Evolutionary conservation across 2,797 vertebrate genomes (phyloP), one percentile per base, ranked within the genome.

Genomic region (Labroides dimidiatus): DNA sequence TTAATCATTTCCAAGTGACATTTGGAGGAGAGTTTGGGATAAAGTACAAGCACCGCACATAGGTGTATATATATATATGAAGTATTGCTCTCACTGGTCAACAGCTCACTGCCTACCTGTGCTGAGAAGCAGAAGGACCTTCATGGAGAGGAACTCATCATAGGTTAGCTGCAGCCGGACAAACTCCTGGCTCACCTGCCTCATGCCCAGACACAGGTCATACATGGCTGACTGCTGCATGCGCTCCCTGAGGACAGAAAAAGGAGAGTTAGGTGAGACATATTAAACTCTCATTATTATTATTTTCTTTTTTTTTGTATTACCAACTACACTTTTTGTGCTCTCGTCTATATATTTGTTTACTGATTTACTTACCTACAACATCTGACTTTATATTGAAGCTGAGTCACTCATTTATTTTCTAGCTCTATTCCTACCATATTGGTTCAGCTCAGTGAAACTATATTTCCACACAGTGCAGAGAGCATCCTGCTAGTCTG

Each of bases 201-300:
- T 96, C 97, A 99, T 99, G 62, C 96, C 96, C 92, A 97, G 93
- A 91, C 98, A 99, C 83, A 99, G 93, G 58, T 99, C 97, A 30
- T 98, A 99, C 98, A 99, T 99, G 70, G 98, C 97, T 11, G 98
- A 99, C 92, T 96, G 96, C 77, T 96, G 96, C 98, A 99, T 99
- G 79, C 97, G 96, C 47, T 99, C 97, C 91, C 98, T 99, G 92
- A 20, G 45, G 78, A 57, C 44, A 67, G 61, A 41, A 49, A n/a
- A 78, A 36, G 21, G 12, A 49, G 80, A 54, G 65, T 20, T 21
- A 30, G 21, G 52, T 45, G 10, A 30, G 8, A 73, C 21, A 54
- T 9, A 30, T 48, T 19, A 13, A 59, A 39, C 30, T 9, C 8
- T 33, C 4, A 33, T 36, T 39, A 2, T 12, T 2, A n/a, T n/a